Base-by-base conservation (phyloP, 2,888 invertebrate species). In the Clusia tigrina region DNA sequence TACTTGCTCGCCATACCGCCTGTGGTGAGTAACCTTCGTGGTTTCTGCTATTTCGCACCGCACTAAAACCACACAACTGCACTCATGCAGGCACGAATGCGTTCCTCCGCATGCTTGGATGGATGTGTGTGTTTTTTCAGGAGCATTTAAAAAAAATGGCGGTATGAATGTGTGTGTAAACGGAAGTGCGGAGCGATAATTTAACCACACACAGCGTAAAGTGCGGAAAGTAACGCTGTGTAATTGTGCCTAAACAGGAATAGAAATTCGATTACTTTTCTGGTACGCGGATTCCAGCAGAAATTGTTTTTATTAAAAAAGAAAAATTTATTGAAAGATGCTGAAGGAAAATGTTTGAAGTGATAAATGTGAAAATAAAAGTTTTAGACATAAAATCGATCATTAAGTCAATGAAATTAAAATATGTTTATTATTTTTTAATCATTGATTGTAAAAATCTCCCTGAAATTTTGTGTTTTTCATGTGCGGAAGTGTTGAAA, bases 221-320 rank as follows among this genome's bases (percentile, higher is more conserved):
- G 48, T 20, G 22, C 48, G n/a, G 42, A 32, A 32, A 32, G 32
- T n/a, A 42, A 42, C n/a, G 42, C 42, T n/a, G 42, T 18, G 48
- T 20, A 48, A 48, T 48, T 48, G 48, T 15, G 48, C 15, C 3
- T 15, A 20, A 42, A 20, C 42, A n/a, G 6, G 32, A 6, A 32
- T 32, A 32, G 22, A 48, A 48, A 18, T 9, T 6, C 48, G 48
- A 22, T 20, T 48, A 48, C 48, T 48, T 48, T 18, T 42, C 42
- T 42, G 42, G n/a, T n/a, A 42, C 12, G 42, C 42, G 42, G 12
- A 32, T 32, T 32, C 12, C n/a, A n/a, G n/a, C n/a, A n/a, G n/a
- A 32, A 32, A 32, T 6, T 32, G 32, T 32, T 32, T 9, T 12
- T 9, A 32, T 12, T 32, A 12, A 32, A 32, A 32, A 32, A 32